Evolutionary conservation across 2,113 vertebrate genomes (phyloP).

Genomic region (Sciurus niger): DNA sequence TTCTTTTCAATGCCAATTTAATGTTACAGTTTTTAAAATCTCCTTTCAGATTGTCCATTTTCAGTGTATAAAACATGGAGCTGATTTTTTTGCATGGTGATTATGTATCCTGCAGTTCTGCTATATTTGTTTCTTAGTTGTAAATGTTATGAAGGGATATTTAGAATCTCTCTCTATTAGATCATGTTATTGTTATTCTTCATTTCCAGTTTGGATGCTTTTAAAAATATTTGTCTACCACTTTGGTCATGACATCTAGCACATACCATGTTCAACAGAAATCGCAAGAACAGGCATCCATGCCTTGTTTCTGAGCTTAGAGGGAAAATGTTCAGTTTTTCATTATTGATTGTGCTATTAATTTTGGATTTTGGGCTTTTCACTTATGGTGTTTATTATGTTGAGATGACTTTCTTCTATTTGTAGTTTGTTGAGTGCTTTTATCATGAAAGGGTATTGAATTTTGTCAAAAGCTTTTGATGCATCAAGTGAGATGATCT

Average conservation of each 20-base stretch:
- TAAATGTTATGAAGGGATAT: not conserved
- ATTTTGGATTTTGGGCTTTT: not conserved
- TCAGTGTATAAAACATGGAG: not conserved
- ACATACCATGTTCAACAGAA: not conserved
- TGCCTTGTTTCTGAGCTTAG: not conserved
- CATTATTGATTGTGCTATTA: not conserved
- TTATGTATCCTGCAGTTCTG: not conserved
- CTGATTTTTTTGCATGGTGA: constrained; percentile 19
- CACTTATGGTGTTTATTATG: not conserved
- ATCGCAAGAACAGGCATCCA: not conserved
- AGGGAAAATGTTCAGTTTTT: not conserved
- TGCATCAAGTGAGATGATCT: not conserved
- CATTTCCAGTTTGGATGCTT: not conserved
- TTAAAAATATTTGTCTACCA: not conserved
- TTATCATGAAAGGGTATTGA: not conserved
- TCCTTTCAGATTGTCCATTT: not conserved
- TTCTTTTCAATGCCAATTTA: not conserved
- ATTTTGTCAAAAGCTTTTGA: not conserved
- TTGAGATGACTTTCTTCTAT: not conserved
- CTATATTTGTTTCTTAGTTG: not conserved
- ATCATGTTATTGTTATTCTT: not conserved
- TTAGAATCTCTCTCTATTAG: not conserved
- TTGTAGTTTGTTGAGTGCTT: not conserved
- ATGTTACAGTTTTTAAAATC: not conserved
- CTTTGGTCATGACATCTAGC: not conserved